Evolutionary conservation across 2,888 invertebrate species (phyloP).

Genomic region (Malachius bipustulatus): DNA sequence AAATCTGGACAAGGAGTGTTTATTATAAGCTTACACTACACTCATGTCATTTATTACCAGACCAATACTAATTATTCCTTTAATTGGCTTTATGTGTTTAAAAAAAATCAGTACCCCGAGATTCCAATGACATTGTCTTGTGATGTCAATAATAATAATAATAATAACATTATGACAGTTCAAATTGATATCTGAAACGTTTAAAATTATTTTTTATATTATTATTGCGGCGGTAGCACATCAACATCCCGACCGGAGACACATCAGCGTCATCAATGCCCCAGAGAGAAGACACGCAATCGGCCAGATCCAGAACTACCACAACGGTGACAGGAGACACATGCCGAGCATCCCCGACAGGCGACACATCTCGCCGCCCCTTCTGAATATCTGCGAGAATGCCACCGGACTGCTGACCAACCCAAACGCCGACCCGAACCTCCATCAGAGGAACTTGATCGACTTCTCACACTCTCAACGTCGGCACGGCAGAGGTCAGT

Average conservation of each 20-base stretch:
- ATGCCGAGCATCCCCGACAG: conserved; percentile 29
- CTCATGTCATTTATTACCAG: too few relatives aligned
- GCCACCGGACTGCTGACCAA: conserved; percentile 25
- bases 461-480: conserved; percentile 34
- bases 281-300: conserved; percentile 23
- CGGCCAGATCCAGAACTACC: conserved; percentile 23
- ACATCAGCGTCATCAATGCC: conserved; percentile 23
- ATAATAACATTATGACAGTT: too few relatives aligned
- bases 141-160: too few relatives aligned
- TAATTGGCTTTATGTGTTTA: too few relatives aligned
- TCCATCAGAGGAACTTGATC: conserved; percentile 31
- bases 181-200: too few relatives aligned
- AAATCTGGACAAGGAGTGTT: too few relatives aligned
- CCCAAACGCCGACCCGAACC: conserved; percentile 25
- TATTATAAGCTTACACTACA: too few relatives aligned
- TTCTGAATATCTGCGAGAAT: conserved; percentile 43
- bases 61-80: too few relatives aligned
- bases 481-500: conserved; percentile 33
- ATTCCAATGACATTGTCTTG: too few relatives aligned
- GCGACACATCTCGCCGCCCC: conserved; percentile 41
- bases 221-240: too few relatives aligned
- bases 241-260: conserved; percentile 27
- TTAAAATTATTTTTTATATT: too few relatives aligned
- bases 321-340: conserved; percentile 27
- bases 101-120: too few relatives aligned